Conservation (phyloP, 2,888 invertebrate species). For the Peribatodes rhomboidaria region DNA sequence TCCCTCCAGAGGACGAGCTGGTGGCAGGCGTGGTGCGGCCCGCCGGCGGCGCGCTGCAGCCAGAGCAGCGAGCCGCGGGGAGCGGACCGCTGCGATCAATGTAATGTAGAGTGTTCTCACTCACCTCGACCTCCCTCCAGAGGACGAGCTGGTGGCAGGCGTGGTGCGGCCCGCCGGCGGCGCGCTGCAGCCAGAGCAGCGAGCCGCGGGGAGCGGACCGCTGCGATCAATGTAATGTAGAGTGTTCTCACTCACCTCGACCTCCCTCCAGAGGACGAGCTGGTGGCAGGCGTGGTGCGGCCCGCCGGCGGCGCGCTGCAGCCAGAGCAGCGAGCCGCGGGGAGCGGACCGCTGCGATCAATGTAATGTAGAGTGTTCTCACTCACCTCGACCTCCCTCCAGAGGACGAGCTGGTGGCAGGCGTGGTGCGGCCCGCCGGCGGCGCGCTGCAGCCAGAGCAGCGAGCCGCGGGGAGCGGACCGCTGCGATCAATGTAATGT, state of each 20-base stretch:
- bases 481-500: no score
- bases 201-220: constrained; percentile 88
- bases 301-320: constrained; percentile 89
- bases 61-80: no score
- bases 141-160: constrained; percentile 88
- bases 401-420: no score
- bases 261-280: constrained; percentile 73
- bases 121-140: constrained; percentile 51
- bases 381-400: no score
- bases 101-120: constrained; percentile 31
- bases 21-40: no score
- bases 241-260: constrained; percentile 50
- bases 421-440: no score
- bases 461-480: no score
- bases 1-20: no score
- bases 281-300: constrained; percentile 90
- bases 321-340: constrained; percentile 90
- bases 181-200: constrained; percentile 91
- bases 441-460: no score
- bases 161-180: constrained; percentile 90
- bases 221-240: constrained; percentile 5
- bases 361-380: no score
- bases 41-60: no score
- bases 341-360: constrained; percentile 87
- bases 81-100: no score